Percentiles rank a stretch among this genome's conserved stretches.
Conservation (phyloP, 1,140 invertebrate genomes). For the Dysdera silvatica region DNA sequence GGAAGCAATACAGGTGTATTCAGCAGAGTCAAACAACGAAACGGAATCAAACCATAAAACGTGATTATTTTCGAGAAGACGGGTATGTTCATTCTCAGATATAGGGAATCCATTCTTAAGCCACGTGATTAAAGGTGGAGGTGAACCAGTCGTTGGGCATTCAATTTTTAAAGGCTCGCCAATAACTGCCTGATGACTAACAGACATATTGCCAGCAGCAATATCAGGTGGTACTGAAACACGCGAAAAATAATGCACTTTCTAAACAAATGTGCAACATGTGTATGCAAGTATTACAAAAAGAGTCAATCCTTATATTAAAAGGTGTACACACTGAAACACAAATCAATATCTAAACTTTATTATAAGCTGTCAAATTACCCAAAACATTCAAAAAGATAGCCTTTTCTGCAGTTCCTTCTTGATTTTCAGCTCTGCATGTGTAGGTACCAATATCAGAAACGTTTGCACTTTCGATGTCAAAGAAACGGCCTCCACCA, state of each 20-base stretch:
- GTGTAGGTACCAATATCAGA: slow-evolving; percentile 37
- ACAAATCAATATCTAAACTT: background rate
- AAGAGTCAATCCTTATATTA: no score
- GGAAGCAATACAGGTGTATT: slow-evolving; percentile 54
- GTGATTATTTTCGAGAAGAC: slow-evolving; percentile 6
- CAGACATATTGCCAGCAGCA: background rate
- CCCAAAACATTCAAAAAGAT: slow-evolving; percentile 42
- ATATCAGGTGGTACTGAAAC: slow-evolving; percentile 20
- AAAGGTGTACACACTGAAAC: no score
- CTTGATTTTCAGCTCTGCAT: slow-evolving; percentile 41
- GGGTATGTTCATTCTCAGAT: slow-evolving; percentile 23
- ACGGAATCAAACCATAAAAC: slow-evolving; percentile 11
- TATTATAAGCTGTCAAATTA: slow-evolving; percentile 23
- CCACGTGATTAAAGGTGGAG: slow-evolving; percentile 42
- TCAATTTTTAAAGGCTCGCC: slow-evolving; percentile 28
- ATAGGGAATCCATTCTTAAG: slow-evolving; percentile 35
- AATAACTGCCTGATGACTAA: slow-evolving; percentile 1
- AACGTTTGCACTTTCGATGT: slow-evolving; percentile 34
- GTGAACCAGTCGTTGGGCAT: slow-evolving; percentile 33
- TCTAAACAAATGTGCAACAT: no score
- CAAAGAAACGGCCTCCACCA: slow-evolving; percentile 31
- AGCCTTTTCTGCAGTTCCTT: slow-evolving; percentile 37
- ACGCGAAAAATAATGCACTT: background rate
- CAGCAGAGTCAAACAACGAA: slow-evolving; percentile 29
- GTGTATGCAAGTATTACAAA: no score